Percentiles rank a stretch among this genome's conserved stretches.
Conservation (phyloP, 2,797 vertebrate genomes). For the Cuniculus paca region DNA sequence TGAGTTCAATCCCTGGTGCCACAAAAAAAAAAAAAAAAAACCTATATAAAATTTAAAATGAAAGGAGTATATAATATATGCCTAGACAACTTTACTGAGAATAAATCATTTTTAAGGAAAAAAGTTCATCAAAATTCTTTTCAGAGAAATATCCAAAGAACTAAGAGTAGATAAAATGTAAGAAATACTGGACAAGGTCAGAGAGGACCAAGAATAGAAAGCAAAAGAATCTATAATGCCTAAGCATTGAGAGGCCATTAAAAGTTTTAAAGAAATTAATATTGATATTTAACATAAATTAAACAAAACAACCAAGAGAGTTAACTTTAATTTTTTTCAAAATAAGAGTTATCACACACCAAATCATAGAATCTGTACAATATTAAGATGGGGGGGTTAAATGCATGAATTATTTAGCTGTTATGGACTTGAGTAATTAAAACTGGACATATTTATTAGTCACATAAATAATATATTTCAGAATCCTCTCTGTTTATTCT, state of each 20-base stretch:
- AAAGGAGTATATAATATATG: not conserved
- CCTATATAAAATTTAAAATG: not conserved
- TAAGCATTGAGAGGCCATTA: conserved; percentile 68
- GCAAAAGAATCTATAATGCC: not conserved
- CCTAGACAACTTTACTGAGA: not conserved
- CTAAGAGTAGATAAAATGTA: not conserved
- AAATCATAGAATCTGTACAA: not conserved
- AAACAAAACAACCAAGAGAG: not conserved
- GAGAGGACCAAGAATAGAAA: not conserved
- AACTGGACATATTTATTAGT: conserved; percentile 56
- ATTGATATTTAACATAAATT: not conserved
- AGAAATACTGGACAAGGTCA: not conserved
- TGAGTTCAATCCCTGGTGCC: too few relatives aligned
- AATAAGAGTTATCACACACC: not conserved
- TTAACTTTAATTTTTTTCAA: not conserved
- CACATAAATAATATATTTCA: conserved; percentile 64
- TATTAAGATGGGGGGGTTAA: not conserved
- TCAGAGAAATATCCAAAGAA: not conserved
- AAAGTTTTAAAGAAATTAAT: conserved; percentile 23
- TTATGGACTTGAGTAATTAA: conserved; percentile 67
- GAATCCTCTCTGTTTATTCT: not conserved
- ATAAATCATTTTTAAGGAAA: too few relatives aligned
- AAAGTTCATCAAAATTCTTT: not conserved
- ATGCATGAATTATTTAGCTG: conserved; percentile 44
- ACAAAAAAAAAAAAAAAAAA: too few relatives aligned